Conservation (phyloP, 2,888 invertebrate genomes). For the Eupithecia dodoneata region DNA sequence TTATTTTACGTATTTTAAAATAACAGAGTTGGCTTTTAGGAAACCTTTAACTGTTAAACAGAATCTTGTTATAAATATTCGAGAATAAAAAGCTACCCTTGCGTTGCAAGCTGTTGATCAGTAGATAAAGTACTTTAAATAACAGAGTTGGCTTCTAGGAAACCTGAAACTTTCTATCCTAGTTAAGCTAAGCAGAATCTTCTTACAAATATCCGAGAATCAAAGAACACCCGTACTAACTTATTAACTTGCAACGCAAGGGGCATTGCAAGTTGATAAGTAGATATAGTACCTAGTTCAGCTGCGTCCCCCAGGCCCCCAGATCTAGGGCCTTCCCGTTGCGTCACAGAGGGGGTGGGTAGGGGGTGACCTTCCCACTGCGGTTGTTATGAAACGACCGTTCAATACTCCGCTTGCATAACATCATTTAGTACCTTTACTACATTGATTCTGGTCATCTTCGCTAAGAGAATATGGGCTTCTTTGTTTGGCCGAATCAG, state of each 20-base stretch:
- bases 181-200: background rate
- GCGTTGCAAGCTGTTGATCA: background rate
- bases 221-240: background rate
- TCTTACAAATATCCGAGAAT: background rate
- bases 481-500: background rate
- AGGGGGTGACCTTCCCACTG: conserved; percentile 33
- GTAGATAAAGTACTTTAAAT: background rate
- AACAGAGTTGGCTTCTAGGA: background rate
- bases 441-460: background rate
- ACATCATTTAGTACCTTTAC: conserved; percentile 11
- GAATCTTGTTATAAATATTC: background rate
- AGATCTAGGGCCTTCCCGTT: conserved; percentile 25
- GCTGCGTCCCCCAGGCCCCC: conserved; percentile 6
- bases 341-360: conserved; percentile 25
- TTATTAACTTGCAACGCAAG: no score
- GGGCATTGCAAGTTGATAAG: conserved; percentile 1
- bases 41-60: background rate
- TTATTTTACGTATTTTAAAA: background rate
- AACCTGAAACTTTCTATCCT: background rate
- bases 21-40: background rate
- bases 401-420: conserved; percentile 24
- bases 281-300: background rate
- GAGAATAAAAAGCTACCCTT: background rate
- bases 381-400: conserved; percentile 31
- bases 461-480: background rate